Evolutionary conservation across 2,113 vertebrate species (phyloP), one percentile per base, ranked within the genome.

Genomic region (Halcyon malimbica): DNA sequence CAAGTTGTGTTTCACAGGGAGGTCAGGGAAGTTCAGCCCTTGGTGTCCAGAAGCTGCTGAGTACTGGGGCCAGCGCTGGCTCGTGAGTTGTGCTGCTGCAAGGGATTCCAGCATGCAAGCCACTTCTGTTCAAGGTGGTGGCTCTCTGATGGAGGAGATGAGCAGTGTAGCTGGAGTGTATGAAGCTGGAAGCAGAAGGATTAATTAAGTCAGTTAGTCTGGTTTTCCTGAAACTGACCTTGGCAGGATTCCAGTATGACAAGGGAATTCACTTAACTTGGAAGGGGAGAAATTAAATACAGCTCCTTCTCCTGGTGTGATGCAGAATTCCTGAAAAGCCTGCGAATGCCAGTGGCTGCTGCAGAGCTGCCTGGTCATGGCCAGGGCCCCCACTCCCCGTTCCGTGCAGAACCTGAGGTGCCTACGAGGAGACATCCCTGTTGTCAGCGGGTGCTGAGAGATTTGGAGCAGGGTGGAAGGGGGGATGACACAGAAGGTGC

Each of bases 261-360:
- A 60, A 68, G 35, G 16, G 50, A 86, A 87, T 88, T 83, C 70
- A 80, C 41, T 81, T 90, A 84, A 85, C 31, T 93, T 87, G 68
- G 76, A 91, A 90, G 10, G 83, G 87, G 81, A 91, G 81, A 82
- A 90, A 68, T 92, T 71, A 90, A 95, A 81, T 65, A 67, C 83
- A 96, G 90, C 70, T 87, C 63, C 83, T 83, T 93, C 89, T 95
- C 75, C 85, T 90, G 81, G 44, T 91, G 73, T 75, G 83, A 78
- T 7, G 2, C n/a, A 70, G 37, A 78, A 84, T 94, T 92, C 79
- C 69, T 89, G 80, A 70, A 15, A 81, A 51, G 80, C 42, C 65
- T 81, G 54, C n/a, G 48, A 59, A 16, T 19, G 28, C 48, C 67
- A 3, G 35, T 59, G 94, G 89, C 70, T 89, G 75, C 64, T 26